These are phyloP conservation scores for Misgurnus mizolepis DNA, from an alignment of 2,113 vertebrate genomes.

Conservation along the genomic window DNA sequence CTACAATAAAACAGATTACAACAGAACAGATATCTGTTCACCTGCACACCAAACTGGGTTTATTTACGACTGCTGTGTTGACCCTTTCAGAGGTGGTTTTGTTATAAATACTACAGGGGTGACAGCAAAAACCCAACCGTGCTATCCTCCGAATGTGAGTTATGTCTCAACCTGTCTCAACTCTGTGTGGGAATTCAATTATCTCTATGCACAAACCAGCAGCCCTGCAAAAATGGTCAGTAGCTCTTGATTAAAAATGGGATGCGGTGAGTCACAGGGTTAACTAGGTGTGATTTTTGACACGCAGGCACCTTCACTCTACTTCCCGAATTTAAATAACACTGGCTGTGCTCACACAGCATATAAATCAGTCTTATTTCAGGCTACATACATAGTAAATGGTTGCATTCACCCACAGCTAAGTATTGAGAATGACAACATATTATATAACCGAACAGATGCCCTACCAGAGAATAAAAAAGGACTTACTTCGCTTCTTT, in stretches of 20 bases:
- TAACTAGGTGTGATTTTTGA: not conserved
- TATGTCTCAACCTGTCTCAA: constrained; percentile 4
- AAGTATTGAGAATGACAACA: too few relatives aligned
- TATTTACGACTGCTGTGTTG: constrained; percentile 28
- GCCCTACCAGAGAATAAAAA: too few relatives aligned
- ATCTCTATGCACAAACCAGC: constrained; percentile 11
- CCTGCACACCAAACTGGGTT: not conserved
- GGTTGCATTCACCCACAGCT: too few relatives aligned
- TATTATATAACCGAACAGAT: too few relatives aligned
- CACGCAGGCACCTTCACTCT: too few relatives aligned
- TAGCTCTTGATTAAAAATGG: not conserved
- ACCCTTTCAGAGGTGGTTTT: constrained; percentile 30
- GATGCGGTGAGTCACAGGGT: not conserved
- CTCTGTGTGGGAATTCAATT: constrained; percentile 19
- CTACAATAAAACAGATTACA: not conserved
- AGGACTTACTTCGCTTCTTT: too few relatives aligned
- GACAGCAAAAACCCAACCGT: constrained; percentile 16
- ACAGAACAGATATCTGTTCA: not conserved
- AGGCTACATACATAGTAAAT: too few relatives aligned
- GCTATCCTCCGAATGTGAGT: not conserved
- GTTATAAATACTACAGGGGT: constrained; percentile 36
- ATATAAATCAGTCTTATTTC: too few relatives aligned
- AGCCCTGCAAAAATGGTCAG: not conserved
- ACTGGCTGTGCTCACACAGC: too few relatives aligned
- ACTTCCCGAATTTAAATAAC: too few relatives aligned